These are phyloP conservation scores for Charaxes varanes DNA, from an alignment of 1,140 invertebrate species.

Conservation along the genomic window DNA sequence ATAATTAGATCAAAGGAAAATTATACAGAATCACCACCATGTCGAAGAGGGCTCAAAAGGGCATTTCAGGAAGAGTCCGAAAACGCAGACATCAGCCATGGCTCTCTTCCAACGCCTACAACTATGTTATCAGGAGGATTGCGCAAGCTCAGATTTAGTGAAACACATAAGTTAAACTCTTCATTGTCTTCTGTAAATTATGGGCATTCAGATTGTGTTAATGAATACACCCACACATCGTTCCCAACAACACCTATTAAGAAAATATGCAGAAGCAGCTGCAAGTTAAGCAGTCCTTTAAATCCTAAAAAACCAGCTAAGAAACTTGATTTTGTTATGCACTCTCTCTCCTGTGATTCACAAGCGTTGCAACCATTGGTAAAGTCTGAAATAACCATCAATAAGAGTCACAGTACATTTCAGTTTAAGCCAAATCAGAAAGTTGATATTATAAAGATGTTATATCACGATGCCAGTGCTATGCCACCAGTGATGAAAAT, in stretches of 20 bases:
- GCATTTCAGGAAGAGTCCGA: slow-evolving; percentile 34
- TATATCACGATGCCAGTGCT: slow-evolving; percentile 33
- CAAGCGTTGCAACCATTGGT: slow-evolving; percentile 34
- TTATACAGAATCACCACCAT: slow-evolving; percentile 32
- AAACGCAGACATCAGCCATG: slow-evolving; percentile 18
- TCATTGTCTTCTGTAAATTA: slow-evolving; percentile 16
- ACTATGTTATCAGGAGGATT: slow-evolving; percentile 44
- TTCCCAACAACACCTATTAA: slow-evolving; percentile 60
- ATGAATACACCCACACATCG: slow-evolving; percentile 25
- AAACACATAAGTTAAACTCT: slow-evolving; percentile 20
- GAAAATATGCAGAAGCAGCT: slow-evolving; percentile 43
- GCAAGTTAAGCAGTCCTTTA: slow-evolving; percentile 39
- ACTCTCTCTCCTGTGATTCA: slow-evolving; percentile 50
- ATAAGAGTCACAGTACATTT: slow-evolving; percentile 20
- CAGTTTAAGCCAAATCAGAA: slow-evolving; percentile 49
- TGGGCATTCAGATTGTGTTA: slow-evolving; percentile 14
- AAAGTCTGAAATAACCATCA: slow-evolving; percentile 19
- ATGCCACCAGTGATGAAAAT: slow-evolving; percentile 53
- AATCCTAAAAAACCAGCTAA: slow-evolving; percentile 37
- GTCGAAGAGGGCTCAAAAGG: slow-evolving; percentile 44
- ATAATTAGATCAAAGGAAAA: slow-evolving; percentile 22
- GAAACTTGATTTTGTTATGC: slow-evolving; percentile 49
- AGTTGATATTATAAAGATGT: slow-evolving; percentile 60
- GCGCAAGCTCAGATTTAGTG: slow-evolving; percentile 31
- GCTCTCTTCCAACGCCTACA: slow-evolving; percentile 44